Evolutionary conservation across 2,888 invertebrate species (phyloP), one percentile per base, ranked within the genome.

Genomic region (Psylliodes chrysocephalus): DNA sequence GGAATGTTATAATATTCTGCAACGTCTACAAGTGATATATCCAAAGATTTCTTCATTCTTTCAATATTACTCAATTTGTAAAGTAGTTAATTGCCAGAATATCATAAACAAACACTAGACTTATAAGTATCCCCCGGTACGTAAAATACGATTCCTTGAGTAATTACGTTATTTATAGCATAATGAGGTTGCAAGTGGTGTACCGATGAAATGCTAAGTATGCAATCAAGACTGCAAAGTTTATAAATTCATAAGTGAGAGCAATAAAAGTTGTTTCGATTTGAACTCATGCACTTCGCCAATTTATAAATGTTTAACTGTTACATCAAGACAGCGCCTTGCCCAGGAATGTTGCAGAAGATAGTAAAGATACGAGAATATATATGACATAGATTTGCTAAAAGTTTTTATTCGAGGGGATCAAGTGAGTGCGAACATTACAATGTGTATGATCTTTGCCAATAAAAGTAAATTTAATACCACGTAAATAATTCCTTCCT

Each of bases 201-300:
- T 57, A 47, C 56, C 56, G 56, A 56, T 56, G 56, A 56, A 56
- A 56, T 56, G 56, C 33, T 56, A 56, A 56, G 46, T 57, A 57
- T 47, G 56, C 56, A 57, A 47, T 57, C 56, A 57, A 30, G 56
- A 17, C 47, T 42, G 35, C 33, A 35, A 47, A 47, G 56, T 57
- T 57, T 19, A 57, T 57, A 57, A 57, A 57, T 57, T 57, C 56
- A 57, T 57, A 57, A 47, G 47, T 38, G 10, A 57, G 56, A 57
- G 56, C 56, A 47, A 57, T 63, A 66, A 69, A 63, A 57, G 62
- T 44, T 54, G 56, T 49, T 64, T 57, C 63, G 63, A 64, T 65
- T 64, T 72, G 72, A 72, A 72, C 72, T 70, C 67, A 67, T 72
- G 72, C 71, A 68, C 72, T 65, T 71, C 67, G 64, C 63, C 70